Conservation (phyloP, 1,140 invertebrate genomes). For the Bombus superbus region DNA sequence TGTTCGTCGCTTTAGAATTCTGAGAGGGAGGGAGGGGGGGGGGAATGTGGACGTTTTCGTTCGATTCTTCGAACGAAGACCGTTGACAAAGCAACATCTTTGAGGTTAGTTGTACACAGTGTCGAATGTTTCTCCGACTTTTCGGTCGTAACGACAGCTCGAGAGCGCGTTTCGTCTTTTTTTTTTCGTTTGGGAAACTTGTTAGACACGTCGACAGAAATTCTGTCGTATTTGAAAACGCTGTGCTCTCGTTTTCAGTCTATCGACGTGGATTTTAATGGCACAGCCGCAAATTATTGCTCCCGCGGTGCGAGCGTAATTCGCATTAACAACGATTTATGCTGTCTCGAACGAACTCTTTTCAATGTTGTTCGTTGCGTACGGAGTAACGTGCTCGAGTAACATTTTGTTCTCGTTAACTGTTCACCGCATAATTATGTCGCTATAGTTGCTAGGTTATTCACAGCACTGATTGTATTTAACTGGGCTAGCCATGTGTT, state of each 20-base stretch:
- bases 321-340: background rate
- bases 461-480: background rate
- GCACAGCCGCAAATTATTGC: background rate
- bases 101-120: background rate
- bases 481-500: constrained; percentile 17
- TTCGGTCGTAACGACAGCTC: background rate
- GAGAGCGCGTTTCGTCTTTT: background rate
- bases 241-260: background rate
- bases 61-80: too few species aligned
- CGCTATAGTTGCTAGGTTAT: background rate
- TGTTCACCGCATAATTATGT: background rate
- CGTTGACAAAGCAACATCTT: background rate
- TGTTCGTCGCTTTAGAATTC: too few species aligned
- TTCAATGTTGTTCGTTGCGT: background rate
- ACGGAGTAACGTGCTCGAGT: too few species aligned
- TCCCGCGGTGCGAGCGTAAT: background rate
- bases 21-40: too few species aligned
- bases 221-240: background rate
- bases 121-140: background rate
- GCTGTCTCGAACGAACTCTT: too few species aligned
- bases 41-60: too few species aligned
- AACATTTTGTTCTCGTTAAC: background rate
- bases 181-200: background rate
- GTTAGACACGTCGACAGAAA: background rate
- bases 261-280: background rate